Conservation (phyloP, 2,888 invertebrate genomes). For the Bimastos eiseni region DNA sequence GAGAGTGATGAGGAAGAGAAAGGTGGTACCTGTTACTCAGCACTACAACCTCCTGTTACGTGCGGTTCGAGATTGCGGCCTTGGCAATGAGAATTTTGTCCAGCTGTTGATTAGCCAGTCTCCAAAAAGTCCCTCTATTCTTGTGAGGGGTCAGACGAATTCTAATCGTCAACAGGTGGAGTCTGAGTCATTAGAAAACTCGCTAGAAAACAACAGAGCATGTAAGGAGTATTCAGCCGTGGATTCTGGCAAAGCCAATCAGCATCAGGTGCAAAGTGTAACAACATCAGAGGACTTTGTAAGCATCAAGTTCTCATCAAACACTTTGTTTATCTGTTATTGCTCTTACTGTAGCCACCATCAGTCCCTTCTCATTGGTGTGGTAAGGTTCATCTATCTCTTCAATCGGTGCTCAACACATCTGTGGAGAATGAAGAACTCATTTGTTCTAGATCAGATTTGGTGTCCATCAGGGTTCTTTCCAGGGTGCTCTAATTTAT, state of each 20-base stretch:
- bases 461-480: too few species aligned
- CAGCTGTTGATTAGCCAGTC: constrained; percentile 21
- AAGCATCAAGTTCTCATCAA: neutral
- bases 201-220: neutral
- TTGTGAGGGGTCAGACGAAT: neutral
- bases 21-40: constrained; percentile 72
- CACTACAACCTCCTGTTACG: constrained; percentile 81
- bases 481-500: too few species aligned
- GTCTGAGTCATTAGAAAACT: neutral
- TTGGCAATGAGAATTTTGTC: constrained; percentile 66
- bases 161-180: neutral
- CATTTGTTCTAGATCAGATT: too few species aligned
- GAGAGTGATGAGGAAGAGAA: constrained; percentile 60
- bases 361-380: too few species aligned
- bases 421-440: too few species aligned
- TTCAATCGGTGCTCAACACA: too few species aligned
- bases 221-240: neutral
- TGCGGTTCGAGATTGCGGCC: constrained; percentile 78
- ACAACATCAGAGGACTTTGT: neutral
- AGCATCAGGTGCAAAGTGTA: neutral
- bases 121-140: neutral
- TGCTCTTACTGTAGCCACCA: too few species aligned
- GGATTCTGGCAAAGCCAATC: neutral
- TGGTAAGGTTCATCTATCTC: too few species aligned
- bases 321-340: too few species aligned